Conservation (phyloP, 2,888 invertebrate genomes). For the Cheilosia impressa region DNA sequence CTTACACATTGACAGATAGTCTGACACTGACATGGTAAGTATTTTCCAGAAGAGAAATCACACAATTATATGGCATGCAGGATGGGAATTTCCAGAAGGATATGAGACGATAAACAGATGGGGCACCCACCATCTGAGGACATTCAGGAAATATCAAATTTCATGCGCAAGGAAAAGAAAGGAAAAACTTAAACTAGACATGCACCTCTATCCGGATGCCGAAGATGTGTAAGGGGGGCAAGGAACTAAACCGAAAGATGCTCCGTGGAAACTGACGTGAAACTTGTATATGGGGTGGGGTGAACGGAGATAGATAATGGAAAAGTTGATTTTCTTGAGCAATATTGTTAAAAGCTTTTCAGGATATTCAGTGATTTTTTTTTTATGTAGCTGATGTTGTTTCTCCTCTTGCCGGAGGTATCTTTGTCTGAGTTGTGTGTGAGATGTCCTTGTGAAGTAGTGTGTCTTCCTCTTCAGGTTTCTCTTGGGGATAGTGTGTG, state of each 20-base stretch:
- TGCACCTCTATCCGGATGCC: conserved; percentile 31
- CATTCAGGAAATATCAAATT: conserved; percentile 64
- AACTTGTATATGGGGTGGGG: conserved; percentile 9
- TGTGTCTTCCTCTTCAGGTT: conserved; percentile 36
- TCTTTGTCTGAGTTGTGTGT: neutral
- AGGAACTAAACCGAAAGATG: conserved; percentile 5
- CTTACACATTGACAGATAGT: conserved; percentile 41
- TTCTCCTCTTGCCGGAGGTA: conserved; percentile 18
- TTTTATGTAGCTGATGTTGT: neutral
- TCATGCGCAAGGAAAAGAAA: conserved; percentile 14
- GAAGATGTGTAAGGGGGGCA: conserved; percentile 25
- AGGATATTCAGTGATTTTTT: conserved; percentile 67
- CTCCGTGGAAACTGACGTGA: conserved; percentile 26
- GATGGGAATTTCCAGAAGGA: conserved; percentile 27
- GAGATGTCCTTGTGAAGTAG: neutral
- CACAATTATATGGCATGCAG: conserved; percentile 49
- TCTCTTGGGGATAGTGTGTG: conserved; percentile 34
- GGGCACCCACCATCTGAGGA: conserved; percentile 21
- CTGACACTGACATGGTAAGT: conserved; percentile 24
- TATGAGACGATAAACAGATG: conserved; percentile 49
- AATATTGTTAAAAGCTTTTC: conserved; percentile 75
- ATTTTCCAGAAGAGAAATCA: conserved; percentile 49
- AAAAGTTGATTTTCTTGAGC: conserved; percentile 70
- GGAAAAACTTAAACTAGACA: conserved; percentile 29
- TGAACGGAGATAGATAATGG: conserved; percentile 60